Percentiles rank a stretch among this genome's conserved stretches.
Evolutionary conservation across 2,888 invertebrate species (phyloP).

Genomic region (Chirona hameri): DNA sequence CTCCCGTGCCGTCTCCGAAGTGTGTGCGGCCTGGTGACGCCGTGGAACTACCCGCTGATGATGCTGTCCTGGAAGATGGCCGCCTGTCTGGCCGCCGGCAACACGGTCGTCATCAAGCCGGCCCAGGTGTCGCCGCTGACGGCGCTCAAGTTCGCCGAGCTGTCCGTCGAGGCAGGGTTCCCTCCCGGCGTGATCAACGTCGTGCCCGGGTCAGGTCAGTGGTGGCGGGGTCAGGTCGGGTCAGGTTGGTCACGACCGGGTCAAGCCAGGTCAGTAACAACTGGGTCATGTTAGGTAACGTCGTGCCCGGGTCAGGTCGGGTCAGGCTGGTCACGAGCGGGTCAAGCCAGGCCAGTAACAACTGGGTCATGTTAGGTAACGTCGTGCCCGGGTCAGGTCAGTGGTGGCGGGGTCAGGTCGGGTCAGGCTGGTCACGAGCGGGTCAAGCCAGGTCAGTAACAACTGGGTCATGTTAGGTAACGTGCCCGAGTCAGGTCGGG

Average conservation of each 20-base stretch:
- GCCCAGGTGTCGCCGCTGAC: conserved; percentile 84
- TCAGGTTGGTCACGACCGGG: conserved; percentile 41
- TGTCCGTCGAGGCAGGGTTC: conserved; percentile 83
- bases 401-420: background rate
- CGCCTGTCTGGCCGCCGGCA: conserved; percentile 92
- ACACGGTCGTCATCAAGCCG: conserved; percentile 93
- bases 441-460: background rate
- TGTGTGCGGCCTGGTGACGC: conserved; percentile 87
- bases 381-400: no score
- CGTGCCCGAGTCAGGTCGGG: no score
- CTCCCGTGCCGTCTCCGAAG: conserved; percentile 49
- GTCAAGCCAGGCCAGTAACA: background rate
- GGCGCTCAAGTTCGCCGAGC: conserved; percentile 90
- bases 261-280: background rate
- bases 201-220: conserved; percentile 64
- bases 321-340: no score
- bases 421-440: background rate
- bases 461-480: no score
- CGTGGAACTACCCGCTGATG: conserved; percentile 98
- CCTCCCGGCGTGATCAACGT: conserved; percentile 94
- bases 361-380: no score
- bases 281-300: no score
- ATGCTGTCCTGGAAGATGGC: conserved; percentile 99
- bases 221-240: conserved; percentile 55
- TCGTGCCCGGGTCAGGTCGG: no score